Evolutionary conservation across 2,797 vertebrate species (phyloP), one percentile per base, ranked within the genome.

Genomic region (Linurgus olivaceus): DNA sequence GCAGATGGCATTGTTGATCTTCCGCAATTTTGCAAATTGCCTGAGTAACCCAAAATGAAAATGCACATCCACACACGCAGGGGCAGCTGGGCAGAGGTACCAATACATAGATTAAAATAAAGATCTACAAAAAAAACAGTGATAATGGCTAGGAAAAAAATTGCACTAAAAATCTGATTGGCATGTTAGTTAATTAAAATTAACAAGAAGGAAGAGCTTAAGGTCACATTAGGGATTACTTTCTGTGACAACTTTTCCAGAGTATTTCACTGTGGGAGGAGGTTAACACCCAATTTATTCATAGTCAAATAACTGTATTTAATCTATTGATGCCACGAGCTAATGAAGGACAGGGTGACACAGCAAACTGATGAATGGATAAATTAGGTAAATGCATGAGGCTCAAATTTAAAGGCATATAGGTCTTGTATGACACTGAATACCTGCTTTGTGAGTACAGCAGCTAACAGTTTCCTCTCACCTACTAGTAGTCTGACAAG

Each of bases 1-100:
- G 94, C 84, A 98, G 98, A 97, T 97, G 98, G 97, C 97, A 97
- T 73, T 97, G 96, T 98, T 97, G 97, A 52, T 96, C 97, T 98
- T 97, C 59, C 67, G 61, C 94, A 96, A 59, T 94, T 91, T 95
- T 90, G 63, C 12, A 51, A 72, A 76, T 82, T 44, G 79, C 67
- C 63, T 76, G 31, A 57, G 70, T 85, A 91, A 92, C 48, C 25
- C 84, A 54, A 38, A 54, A 45, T 17, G 65, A 96, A 80, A 87
- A 91, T 61, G 71, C 29, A 67, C 23, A 81, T 20, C n/a, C 54
- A 61, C 42, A 73, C 68, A 37, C 47, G 70, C 71, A 54, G 13
- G 84, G 16, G 55, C 13, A 93, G 62, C 70, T 93, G 66, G 90
- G 88, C 90, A 94, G 92, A 97, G 86, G 85, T 93, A 97, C 96